These are phyloP conservation scores for Rhaphigaster nebulosa DNA, from an alignment of 2,888 invertebrate genomes.

Conservation along the genomic window DNA sequence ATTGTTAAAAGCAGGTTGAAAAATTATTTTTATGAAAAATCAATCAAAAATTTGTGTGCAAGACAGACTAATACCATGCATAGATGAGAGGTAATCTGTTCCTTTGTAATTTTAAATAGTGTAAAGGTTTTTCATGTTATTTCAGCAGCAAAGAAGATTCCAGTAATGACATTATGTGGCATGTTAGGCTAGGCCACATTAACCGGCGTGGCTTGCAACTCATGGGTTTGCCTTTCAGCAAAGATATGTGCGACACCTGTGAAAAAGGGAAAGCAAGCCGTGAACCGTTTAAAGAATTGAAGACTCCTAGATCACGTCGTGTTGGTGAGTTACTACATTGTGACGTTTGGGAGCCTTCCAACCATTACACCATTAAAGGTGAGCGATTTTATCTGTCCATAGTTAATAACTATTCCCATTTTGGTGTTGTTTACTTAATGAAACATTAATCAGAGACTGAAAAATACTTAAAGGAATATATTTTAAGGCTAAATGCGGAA, in stretches of 20 bases:
- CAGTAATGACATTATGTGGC: not conserved
- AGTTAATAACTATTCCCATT: too few relatives aligned
- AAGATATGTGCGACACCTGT: too few relatives aligned
- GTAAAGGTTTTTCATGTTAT: not conserved
- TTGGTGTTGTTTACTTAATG: slow-evolving; percentile 2
- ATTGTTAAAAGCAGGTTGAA: too few relatives aligned
- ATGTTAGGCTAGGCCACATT: not conserved
- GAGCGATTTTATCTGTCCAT: too few relatives aligned
- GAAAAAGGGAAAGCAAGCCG: not conserved
- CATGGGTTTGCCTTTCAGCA: too few relatives aligned
- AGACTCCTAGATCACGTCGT: not conserved
- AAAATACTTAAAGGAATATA: not conserved
- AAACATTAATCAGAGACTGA: not conserved
- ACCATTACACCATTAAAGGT: too few relatives aligned
- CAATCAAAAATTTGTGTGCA: not conserved
- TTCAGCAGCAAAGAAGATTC: too few relatives aligned
- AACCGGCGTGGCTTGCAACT: not conserved
- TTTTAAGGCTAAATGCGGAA: not conserved
- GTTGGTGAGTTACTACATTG: not conserved
- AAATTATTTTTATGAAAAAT: too few relatives aligned
- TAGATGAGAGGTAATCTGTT: not conserved
- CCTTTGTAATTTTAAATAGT: not conserved
- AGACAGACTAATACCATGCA: not conserved
- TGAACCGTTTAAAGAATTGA: not conserved
- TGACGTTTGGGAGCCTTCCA: too few relatives aligned